Base-by-base conservation (phyloP, 2,888 invertebrate species). In the Heteromyza rotundicornis region DNA sequence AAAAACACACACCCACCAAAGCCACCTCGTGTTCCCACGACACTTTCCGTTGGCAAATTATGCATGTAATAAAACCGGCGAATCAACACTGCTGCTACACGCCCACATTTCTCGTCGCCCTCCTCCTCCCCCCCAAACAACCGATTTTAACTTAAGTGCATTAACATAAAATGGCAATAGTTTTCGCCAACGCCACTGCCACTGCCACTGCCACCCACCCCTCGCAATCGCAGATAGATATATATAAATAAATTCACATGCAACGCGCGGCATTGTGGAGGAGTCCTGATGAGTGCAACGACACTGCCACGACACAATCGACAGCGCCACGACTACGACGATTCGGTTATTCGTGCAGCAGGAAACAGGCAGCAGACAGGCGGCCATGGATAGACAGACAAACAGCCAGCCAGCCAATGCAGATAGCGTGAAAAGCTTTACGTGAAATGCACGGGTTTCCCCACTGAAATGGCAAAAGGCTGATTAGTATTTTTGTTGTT, bases 1-100 rank as follows among this genome's bases (percentile, higher is more conserved):
- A n/a, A 19, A 19, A 47, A 14, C 17, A 10, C 14, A 7, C 40
- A 10, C 12, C 40, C n/a, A n/a, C 10, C 40, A 40, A 40, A 27
- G 32, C 7, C 7, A 40, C 47, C 20, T n/a, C 50, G 35, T 20
- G 16, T 67, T 78, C 73, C 79, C 80, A 73, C 67, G 73, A 66
- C 62, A 62, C 56, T 59, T 63, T 64, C 36, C 57, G 58, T 63
- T 64, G 49, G 69, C 75, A 76, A 79, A 80, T 79, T 79, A 80
- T 79, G 78, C 80, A 80, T 79, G 80, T 79, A 79, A 79, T 79
- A 79, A 79, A 79, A 79, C 68, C 72, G 73, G 72, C 69, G 72
- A 71, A 73, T 63, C 68, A 70, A 62, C 64, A 65, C 63, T 62
- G 58, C 62, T 59, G 61, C 62, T 51, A 58, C 52, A 51, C 44